These are phyloP conservation scores for Avahi laniger DNA, from an alignment of 2,797 vertebrate genomes.

Conservation along the genomic window DNA sequence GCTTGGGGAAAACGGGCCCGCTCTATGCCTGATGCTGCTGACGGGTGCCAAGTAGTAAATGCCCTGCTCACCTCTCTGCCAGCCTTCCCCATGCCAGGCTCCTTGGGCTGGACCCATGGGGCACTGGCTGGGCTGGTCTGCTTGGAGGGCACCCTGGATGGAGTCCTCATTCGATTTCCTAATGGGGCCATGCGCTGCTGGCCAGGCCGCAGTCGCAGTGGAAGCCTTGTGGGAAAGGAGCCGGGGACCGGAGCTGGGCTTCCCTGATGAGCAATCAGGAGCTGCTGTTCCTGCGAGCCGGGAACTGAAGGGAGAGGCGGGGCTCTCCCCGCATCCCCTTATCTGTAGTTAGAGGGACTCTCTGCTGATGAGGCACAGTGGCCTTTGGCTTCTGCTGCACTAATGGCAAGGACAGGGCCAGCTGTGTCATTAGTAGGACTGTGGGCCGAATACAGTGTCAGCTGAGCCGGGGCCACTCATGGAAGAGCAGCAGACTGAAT, in stretches of 20 bases:
- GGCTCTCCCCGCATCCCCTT: conserved; percentile 45
- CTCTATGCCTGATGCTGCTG: neutral
- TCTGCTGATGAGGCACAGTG: neutral
- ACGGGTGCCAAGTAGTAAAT: neutral
- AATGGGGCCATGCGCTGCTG: neutral
- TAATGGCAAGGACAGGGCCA: conserved; percentile 51
- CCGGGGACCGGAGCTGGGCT: conserved; percentile 63
- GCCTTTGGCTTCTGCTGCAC: conserved; percentile 35
- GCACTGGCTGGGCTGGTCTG: neutral
- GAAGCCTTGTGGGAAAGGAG: neutral
- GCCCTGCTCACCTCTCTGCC: neutral
- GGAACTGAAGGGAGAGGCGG: conserved; percentile 49
- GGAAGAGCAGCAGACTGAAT: conserved; percentile 52
- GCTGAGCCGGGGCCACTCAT: neutral
- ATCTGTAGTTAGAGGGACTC: conserved; percentile 41
- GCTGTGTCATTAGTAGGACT: neutral
- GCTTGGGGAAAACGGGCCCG: neutral
- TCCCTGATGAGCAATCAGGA: conserved; percentile 74
- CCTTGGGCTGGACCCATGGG: neutral
- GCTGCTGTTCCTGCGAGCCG: conserved; percentile 58
- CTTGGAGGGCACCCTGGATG: neutral
- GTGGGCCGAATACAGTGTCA: neutral
- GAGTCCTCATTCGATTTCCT: neutral
- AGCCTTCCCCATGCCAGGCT: rapidly evolving
- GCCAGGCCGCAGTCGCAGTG: neutral